phyloP scores from a whole-genome alignment of 2,888 invertebrate species.

The Phlogophora meticulosa region DNA sequence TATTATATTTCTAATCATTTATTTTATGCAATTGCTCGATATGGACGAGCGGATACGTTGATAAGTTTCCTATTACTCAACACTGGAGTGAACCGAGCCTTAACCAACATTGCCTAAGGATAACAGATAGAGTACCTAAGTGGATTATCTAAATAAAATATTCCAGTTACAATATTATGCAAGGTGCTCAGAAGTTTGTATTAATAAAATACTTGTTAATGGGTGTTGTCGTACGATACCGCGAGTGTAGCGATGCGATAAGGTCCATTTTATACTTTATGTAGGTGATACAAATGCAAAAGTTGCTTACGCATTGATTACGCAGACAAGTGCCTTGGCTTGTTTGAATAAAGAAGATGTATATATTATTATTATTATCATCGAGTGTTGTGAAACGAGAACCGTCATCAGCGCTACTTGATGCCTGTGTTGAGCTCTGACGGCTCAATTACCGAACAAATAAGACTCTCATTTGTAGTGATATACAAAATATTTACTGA shows the following conservation, averaged over 20 bases:
- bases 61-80: constrained; percentile 50
- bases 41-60: constrained; percentile 41
- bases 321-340: constrained; percentile 24
- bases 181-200: constrained; percentile 7
- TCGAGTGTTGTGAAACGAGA: constrained; percentile 54
- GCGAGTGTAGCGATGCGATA: constrained; percentile 34
- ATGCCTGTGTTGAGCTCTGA: constrained; percentile 68
- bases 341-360: constrained; percentile 47
- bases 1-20: constrained; percentile 59
- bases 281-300: constrained; percentile 42
- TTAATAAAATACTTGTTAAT: constrained; percentile 34
- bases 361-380: constrained; percentile 59
- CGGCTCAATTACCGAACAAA: constrained; percentile 74
- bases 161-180: constrained; percentile 17
- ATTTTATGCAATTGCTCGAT: constrained; percentile 49
- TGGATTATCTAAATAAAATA: constrained; percentile 24
- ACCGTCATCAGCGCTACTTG: constrained; percentile 70
- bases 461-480: constrained; percentile 58
- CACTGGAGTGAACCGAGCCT: constrained; percentile 9
- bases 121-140: constrained; percentile 9
- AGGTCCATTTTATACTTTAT: constrained; percentile 37
- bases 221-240: constrained; percentile 24
- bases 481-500: constrained; percentile 39
- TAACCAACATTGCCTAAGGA: constrained; percentile 22
- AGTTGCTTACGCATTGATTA: constrained; percentile 31